Percentiles rank a stretch among this genome's conserved stretches.
phyloP scores from a whole-genome alignment of 2,797 vertebrate genomes.

The Periparus ater region DNA sequence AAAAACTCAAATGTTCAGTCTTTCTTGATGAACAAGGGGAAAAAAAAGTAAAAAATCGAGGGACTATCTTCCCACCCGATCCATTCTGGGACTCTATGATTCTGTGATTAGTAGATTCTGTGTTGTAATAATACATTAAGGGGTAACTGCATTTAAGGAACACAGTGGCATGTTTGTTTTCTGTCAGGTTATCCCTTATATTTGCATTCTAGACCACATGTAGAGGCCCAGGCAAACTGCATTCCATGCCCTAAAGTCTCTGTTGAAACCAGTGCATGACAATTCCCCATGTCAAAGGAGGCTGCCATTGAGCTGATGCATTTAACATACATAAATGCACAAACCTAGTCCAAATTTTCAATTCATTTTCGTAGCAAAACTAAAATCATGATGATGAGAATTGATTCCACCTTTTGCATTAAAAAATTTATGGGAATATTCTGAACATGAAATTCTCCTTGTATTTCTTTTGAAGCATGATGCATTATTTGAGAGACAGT shows the following conservation, averaged over 20 bases:
- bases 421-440: background rate
- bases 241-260: background rate
- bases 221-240: background rate
- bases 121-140: background rate
- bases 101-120: background rate
- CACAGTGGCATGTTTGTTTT: background rate
- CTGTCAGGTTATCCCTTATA: background rate
- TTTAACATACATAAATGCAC: background rate
- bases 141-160: background rate
- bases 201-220: background rate
- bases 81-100: background rate
- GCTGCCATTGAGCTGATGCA: background rate
- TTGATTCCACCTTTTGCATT: background rate
- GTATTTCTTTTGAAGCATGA: background rate
- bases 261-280: background rate
- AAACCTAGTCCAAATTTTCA: background rate
- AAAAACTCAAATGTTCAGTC: background rate
- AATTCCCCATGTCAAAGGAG: background rate
- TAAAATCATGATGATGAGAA: background rate
- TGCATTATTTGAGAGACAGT: background rate
- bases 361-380: background rate
- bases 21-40: background rate
- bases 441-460: background rate
- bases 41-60: background rate
- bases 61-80: background rate